phyloP scores from a whole-genome alignment of 2,888 invertebrate species.

The Heliconius aoede region DNA sequence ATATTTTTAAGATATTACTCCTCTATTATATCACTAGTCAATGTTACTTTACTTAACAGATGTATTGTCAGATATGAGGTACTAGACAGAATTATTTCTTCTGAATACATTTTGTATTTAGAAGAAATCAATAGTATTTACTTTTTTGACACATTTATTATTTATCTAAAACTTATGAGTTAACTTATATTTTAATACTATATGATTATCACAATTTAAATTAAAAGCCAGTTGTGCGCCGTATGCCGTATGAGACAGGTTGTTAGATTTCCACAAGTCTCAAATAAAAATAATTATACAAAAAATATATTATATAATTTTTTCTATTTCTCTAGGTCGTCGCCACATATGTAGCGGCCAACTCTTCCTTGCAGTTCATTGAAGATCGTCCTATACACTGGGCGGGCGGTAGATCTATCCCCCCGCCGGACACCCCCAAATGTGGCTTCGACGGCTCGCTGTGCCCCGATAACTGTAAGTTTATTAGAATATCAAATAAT shows the following conservation, averaged over 20 bases:
- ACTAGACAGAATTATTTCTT: no score
- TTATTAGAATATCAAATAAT: constrained; percentile 17
- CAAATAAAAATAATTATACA: background rate
- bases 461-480: constrained; percentile 92
- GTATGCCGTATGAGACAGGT: no score
- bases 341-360: constrained; percentile 93
- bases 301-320: background rate
- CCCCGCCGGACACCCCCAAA: constrained; percentile 93
- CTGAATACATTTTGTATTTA: no score
- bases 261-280: no score
- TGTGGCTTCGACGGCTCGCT: constrained; percentile 96
- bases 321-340: constrained; percentile 86
- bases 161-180: background rate
- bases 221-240: no score
- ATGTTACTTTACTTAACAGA: constrained; percentile 1
- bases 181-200: no score
- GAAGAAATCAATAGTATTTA: background rate
- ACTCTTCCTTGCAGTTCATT: constrained; percentile 89
- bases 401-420: constrained; percentile 90
- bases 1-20: background rate
- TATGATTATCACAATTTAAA: no score
- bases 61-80: background rate
- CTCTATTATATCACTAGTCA: background rate
- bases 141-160: background rate
- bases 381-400: constrained; percentile 90